Evolutionary conservation across 2,888 invertebrate genomes (phyloP), one percentile per base, ranked within the genome.

Genomic region (Leptinotarsa haldemani): DNA sequence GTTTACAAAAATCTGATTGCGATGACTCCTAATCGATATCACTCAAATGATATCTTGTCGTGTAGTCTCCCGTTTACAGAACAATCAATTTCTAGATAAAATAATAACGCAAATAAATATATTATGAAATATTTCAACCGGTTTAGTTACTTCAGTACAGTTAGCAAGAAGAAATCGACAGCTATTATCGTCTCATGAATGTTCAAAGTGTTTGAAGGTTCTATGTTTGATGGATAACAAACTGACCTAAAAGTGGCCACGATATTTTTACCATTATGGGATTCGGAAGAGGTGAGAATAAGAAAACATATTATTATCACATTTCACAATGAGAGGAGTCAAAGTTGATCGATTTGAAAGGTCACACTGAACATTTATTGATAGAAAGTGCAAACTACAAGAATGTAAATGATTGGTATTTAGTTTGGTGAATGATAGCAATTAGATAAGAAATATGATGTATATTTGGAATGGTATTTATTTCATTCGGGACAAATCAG

Each of bases 61-160:
- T 74, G 71, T 65, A 63, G 64, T 61, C 64, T 58, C 65, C 65
- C 50, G 63, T 65, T 69, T 65, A 70, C 65, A 70, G 46, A 56
- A 75, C 66, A 75, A 73, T 64, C 65, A 70, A 65, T 71, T 75
- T 69, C 7, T 64, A 73, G 77, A 77, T 77, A 75, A 75, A 73
- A 75, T 74, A 75, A 74, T 70, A 71, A 71, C 66, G 72, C 71
- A 72, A 72, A 71, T 71, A 69, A 65, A 69, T 61, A 74, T 58
- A 30, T 68, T 22, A 72, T 46, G 64, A 56, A 67, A 73, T 66
- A 61, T 61, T 16, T 40, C 18, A 61, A 61, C 61, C 30, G 61
- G 61, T 61, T 61, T 61, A 40, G 40, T 61, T n/a, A 61, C 12
- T 61, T 12, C 25, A 61, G 61, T 9, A 30, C 16, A 61, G 61